Evolutionary conservation across 2,797 vertebrate genomes (phyloP), one percentile per base, ranked within the genome.

Genomic region (Gorsachius magnificus): DNA sequence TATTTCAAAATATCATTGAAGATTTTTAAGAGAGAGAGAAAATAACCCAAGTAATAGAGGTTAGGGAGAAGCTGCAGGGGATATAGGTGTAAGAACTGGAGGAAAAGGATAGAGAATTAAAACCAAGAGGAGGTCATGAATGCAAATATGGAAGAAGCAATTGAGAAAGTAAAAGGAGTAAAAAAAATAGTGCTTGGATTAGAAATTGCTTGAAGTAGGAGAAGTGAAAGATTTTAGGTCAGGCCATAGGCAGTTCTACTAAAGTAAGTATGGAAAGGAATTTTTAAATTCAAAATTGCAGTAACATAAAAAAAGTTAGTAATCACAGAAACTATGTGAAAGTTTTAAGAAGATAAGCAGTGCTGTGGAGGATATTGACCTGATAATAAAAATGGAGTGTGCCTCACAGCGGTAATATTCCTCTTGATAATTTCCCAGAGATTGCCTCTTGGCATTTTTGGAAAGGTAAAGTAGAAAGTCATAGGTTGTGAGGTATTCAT

Each of bases 371-470:
- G n/a, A 90, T 86, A 79, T 64, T 83, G 33, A 77, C 85, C 61
- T 91, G 77, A 76, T 91, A 91, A 86, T 87, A 93, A 76, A 95
- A 89, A 76, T 56, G 25, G 25, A 86, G 28, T n/a, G 24, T 91
- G 20, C 48, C 48, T 90, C 58, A 64, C 15, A 53, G 35, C 0
- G 1, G 31, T 82, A 84, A 91, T 94, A 82, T 72, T 77, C 29
- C n/a, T 70, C 16, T 82, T 72, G 61, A 69, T 78, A 69, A 90
- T 88, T 86, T 87, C 31, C 28, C 12, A 72, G 65, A 83, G 80
- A 83, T 61, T 85, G 20, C 38, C n/a, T 0, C 0, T 26, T 79
- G 54, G 35, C 58, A 56, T 69, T 93, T 95, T 88, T 94, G 18
- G 70, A 94, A 95, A 76, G 31, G 54, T 72, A 69, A 72, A 82